A percentile compares a stretch with the other conserved stretches of the same genome.
These are phyloP conservation scores for Pterobdella sp. DNA, from an alignment of 2,888 invertebrate genomes.

Conservation along the genomic window DNA sequence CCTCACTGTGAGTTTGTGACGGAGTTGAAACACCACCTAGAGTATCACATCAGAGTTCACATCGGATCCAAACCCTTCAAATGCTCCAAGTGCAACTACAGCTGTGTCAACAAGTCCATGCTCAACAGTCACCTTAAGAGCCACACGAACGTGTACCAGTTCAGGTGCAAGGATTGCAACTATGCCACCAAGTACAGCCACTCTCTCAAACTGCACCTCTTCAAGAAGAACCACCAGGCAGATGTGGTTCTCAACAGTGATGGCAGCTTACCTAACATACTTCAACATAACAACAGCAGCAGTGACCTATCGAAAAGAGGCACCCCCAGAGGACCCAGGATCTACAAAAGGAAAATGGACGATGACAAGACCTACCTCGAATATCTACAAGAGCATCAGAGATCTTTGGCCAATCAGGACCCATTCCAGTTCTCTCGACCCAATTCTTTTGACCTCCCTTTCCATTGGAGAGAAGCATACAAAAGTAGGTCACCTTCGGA, in stretches of 20 bases:
- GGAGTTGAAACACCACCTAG: conserved; percentile 94
- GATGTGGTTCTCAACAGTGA: conserved; percentile 64
- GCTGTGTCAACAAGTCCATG: conserved; percentile 67
- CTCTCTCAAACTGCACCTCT: conserved; percentile 84
- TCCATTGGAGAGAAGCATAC: conserved; percentile 5
- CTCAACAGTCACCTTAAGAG: conserved; percentile 93
- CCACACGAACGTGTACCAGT: conserved; percentile 76
- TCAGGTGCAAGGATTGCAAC: conserved; percentile 78
- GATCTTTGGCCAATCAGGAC: neutral
- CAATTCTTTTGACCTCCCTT: conserved; percentile 22
- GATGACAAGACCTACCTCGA: conserved; percentile 23
- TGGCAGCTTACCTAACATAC: conserved; percentile 46
- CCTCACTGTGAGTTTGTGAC: conserved; percentile 92
- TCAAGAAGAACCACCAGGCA: conserved; percentile 82
- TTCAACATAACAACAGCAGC: neutral
- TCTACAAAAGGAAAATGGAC: conserved; percentile 22
- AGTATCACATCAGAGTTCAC: conserved; percentile 88
- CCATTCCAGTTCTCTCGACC: neutral
- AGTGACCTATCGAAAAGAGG: conserved; percentile 46
- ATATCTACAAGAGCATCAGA: conserved; percentile 5
- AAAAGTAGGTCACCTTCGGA: conserved; percentile 18
- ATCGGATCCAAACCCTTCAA: conserved; percentile 88
- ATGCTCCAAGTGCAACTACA: conserved; percentile 69
- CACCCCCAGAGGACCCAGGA: conserved; percentile 47
- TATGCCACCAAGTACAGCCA: conserved; percentile 98